Conservation (phyloP, 2,888 invertebrate genomes). For the Entomobrya multifasciata region DNA sequence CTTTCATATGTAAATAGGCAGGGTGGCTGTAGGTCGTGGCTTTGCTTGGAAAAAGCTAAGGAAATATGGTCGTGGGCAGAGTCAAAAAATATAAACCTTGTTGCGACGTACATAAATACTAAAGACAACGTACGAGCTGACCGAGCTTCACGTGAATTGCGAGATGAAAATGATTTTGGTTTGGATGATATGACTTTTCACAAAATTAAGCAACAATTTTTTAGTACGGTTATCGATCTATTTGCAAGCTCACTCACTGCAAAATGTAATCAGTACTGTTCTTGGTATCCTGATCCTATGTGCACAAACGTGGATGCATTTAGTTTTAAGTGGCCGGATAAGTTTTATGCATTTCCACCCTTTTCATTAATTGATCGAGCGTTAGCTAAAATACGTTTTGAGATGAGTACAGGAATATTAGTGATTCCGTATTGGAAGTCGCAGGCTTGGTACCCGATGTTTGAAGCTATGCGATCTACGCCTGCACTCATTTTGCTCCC, state of each 20-base stretch:
- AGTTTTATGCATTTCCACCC: constrained; percentile 21
- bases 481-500: not conserved
- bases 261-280: too few species aligned
- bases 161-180: constrained; percentile 19
- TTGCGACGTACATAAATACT: constrained; percentile 23
- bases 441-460: not conserved
- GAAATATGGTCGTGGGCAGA: constrained; percentile 27
- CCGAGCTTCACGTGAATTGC: not conserved
- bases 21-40: constrained; percentile 18
- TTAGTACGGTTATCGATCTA: not conserved
- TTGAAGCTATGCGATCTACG: not conserved
- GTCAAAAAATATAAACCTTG: not conserved
- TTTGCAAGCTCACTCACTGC: too few species aligned
- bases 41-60: not conserved
- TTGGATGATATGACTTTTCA: too few species aligned
- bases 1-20: constrained; percentile 31
- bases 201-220: not conserved
- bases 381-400: not conserved
- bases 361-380: not conserved
- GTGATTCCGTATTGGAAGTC: not conserved
- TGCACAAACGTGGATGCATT: too few species aligned
- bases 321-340: too few species aligned
- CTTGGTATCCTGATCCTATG: too few species aligned
- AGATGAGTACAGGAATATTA: not conserved
- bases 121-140: constrained; percentile 41